Percentiles rank a stretch among this genome's conserved stretches.
Conservation (phyloP, 2,797 vertebrate species). For the Crotalus adamanteus region DNA sequence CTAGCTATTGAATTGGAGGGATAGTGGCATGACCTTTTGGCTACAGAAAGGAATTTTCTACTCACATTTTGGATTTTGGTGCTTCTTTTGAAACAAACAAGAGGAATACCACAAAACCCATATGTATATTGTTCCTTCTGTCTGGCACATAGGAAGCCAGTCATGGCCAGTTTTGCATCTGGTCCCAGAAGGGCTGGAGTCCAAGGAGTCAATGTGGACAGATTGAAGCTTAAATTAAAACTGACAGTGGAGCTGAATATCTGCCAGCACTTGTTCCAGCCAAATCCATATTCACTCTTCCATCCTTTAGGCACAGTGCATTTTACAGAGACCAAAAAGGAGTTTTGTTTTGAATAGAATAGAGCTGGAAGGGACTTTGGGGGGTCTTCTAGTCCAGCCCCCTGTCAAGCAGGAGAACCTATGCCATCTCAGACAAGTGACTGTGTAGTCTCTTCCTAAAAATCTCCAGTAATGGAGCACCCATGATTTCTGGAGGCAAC, state of each 20-base stretch:
- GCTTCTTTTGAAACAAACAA: background rate
- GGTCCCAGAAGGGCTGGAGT: background rate
- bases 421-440: too few species aligned
- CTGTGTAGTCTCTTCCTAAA: too few species aligned
- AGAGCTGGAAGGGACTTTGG: too few species aligned
- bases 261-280: background rate
- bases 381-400: too few species aligned
- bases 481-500: too few species aligned
- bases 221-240: background rate
- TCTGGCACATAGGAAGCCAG: background rate
- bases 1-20: background rate
- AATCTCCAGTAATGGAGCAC: too few species aligned
- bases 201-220: background rate
- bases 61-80: background rate
- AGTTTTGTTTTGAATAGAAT: background rate
- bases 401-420: too few species aligned
- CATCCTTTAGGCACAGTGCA: background rate
- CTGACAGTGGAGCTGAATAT: background rate
- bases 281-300: background rate
- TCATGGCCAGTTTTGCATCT: background rate
- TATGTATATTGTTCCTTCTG: background rate
- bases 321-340: background rate
- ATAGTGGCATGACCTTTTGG: background rate
- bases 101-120: background rate
- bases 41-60: background rate